Percentiles rank a stretch among this genome's conserved stretches.
phyloP scores from a whole-genome alignment of 64 coral and sea anemone species.

The Cladopsammia gracilis region DNA sequence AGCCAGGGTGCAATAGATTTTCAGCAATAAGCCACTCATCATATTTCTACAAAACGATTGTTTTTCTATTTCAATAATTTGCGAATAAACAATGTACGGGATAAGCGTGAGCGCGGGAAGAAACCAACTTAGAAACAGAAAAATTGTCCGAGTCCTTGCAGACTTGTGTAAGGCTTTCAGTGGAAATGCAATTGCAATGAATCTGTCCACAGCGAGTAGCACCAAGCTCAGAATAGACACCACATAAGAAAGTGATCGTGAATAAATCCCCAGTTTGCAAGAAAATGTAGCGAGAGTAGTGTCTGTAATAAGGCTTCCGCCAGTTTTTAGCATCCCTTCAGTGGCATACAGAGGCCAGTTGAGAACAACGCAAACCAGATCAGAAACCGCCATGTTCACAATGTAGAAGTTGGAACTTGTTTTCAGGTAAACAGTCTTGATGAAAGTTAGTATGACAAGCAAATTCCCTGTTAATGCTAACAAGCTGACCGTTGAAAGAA shows the following conservation, averaged over 20 bases:
- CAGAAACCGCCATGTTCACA: slow-evolving; percentile 15
- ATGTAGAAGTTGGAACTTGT: slow-evolving; percentile 15
- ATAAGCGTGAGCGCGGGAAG: neutral
- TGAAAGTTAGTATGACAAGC: slow-evolving; percentile 1
- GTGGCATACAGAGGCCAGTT: slow-evolving; percentile 19
- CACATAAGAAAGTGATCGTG: slow-evolving; percentile 1
- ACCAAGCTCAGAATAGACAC: neutral
- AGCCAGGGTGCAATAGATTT: neutral
- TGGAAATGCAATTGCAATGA: neutral
- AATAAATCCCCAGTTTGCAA: slow-evolving; percentile 19
- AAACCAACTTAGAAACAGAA: neutral
- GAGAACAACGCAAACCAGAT: neutral
- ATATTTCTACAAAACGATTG: neutral
- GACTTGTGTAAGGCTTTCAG: neutral
- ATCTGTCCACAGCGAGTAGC: slow-evolving; percentile 14
- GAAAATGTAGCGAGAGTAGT: neutral
- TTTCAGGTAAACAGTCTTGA: neutral
- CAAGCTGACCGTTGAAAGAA: neutral
- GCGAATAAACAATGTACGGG: neutral
- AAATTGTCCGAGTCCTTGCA: neutral
- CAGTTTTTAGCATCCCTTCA: slow-evolving; percentile 7
- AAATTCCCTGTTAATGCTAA: neutral
- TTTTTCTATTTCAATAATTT: neutral
- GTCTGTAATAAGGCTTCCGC: slow-evolving; percentile 16
- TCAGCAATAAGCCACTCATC: neutral